Evolutionary conservation across 2,797 vertebrate genomes (phyloP).

Genomic region (Helostoma temminkii): DNA sequence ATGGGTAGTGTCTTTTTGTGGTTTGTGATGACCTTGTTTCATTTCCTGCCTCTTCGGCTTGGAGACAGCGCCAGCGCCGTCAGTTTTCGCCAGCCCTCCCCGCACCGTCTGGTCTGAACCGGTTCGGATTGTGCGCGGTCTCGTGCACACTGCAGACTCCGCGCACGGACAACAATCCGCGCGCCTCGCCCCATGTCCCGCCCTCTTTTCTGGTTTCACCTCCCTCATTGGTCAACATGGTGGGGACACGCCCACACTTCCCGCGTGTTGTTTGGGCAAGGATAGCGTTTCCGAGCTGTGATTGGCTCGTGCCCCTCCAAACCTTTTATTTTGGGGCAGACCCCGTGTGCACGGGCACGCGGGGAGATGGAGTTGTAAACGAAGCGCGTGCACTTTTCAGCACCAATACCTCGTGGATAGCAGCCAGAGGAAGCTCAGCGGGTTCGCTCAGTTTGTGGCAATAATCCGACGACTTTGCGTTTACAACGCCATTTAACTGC

Average conservation of each 20-base stretch:
- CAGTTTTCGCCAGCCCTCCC: conserved; percentile 73
- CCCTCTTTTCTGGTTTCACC: no score
- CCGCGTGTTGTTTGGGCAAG: conserved; percentile 54
- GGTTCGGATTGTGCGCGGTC: conserved; percentile 83
- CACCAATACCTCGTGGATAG: conserved; percentile 83
- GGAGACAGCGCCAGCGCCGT: conserved; percentile 58
- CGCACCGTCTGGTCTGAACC: conserved; percentile 85
- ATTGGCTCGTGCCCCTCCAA: conserved; percentile 68
- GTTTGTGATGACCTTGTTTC: conserved; percentile 37
- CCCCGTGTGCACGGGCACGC: conserved; percentile 58
- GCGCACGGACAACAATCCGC: conserved; percentile 63
- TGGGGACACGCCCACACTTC: conserved; percentile 62
- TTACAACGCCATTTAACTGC: conserved; percentile 44
- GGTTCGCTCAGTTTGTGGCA: conserved; percentile 30
- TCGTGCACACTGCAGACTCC: conserved; percentile 69
- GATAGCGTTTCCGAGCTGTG: neutral
- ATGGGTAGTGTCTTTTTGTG: neutral
- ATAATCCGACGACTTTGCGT: conserved; percentile 51
- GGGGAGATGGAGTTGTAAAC: conserved; percentile 83
- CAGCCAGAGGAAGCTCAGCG: conserved; percentile 61
- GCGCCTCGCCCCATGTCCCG: conserved; percentile 13
- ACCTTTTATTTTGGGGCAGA: conserved; percentile 62
- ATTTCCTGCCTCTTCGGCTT: conserved; percentile 70
- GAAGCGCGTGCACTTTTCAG: conserved; percentile 84
- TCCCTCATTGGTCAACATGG: conserved; percentile 63